phyloP scores from a whole-genome alignment of 2,888 invertebrate species.

The Chymomyza fuscimana region DNA sequence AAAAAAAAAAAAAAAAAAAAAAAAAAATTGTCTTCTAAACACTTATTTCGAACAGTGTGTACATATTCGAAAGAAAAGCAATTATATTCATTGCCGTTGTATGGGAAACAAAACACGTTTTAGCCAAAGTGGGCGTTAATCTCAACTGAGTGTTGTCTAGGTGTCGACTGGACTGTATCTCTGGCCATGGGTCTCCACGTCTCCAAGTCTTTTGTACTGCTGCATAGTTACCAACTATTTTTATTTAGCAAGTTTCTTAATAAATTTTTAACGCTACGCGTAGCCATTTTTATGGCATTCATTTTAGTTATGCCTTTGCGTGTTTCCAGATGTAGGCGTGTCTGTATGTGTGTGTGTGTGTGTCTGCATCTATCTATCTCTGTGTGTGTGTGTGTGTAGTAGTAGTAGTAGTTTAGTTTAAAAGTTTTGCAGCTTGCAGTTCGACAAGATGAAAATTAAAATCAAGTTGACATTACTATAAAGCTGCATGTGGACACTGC shows the following conservation, averaged over 20 bases:
- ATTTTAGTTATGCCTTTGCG: background rate
- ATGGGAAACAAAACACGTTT: background rate
- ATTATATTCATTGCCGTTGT: background rate
- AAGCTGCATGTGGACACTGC: background rate
- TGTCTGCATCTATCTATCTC: background rate
- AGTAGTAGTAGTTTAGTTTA: background rate
- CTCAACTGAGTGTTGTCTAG: background rate
- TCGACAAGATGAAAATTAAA: background rate
- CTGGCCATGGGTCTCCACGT: too few relatives aligned
- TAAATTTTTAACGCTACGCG: conserved; percentile 38
- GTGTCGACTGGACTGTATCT: background rate
- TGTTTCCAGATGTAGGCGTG: background rate
- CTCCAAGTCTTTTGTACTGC: background rate
- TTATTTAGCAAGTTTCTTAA: conserved; percentile 45
- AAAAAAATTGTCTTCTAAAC: too few relatives aligned
- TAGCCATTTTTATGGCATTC: background rate
- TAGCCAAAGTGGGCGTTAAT: background rate
- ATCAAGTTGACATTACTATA: background rate
- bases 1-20: too few relatives aligned
- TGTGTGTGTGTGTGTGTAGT: background rate
- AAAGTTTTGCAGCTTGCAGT: background rate
- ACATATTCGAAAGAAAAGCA: too few relatives aligned
- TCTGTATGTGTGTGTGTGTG: background rate
- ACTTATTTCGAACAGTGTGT: too few relatives aligned
- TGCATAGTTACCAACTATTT: conserved; percentile 34